Conservation (phyloP, 2,888 invertebrate species). For the Drosophila mimetica region DNA sequence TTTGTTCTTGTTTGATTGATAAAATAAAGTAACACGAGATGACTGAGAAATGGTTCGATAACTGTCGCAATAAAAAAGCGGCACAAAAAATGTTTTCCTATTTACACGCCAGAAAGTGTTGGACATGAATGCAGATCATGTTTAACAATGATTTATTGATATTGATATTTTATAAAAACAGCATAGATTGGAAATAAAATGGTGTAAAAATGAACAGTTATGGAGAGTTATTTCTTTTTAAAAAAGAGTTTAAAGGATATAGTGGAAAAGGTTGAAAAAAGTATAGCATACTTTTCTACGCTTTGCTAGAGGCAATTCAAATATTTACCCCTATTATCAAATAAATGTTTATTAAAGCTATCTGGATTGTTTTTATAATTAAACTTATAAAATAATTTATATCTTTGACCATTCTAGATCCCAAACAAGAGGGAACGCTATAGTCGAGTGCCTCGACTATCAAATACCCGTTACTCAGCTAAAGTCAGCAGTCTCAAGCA, state of each 20-base stretch:
- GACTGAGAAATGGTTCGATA: background rate
- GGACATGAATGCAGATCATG: background rate
- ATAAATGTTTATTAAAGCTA: no score
- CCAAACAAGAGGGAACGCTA: no score
- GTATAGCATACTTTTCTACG: background rate
- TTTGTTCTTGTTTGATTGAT: background rate
- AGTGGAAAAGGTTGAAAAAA: background rate
- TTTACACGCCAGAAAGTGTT: background rate
- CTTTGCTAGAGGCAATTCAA: no score
- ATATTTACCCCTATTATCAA: no score
- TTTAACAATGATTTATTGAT: background rate
- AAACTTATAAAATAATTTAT: no score
- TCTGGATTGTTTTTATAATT: no score
- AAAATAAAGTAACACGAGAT: background rate
- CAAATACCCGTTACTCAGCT: no score
- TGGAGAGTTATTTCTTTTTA: background rate
- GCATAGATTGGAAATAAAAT: background rate
- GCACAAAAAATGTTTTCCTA: background rate
- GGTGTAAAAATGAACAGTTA: background rate
- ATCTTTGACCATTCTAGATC: no score
- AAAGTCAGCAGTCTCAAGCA: no score
- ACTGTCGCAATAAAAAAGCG: background rate
- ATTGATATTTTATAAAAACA: background rate
- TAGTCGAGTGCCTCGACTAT: no score
- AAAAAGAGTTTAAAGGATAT: background rate